phyloP scores from a whole-genome alignment of 2,113 vertebrate genomes.

The Colossoma macropomum region DNA sequence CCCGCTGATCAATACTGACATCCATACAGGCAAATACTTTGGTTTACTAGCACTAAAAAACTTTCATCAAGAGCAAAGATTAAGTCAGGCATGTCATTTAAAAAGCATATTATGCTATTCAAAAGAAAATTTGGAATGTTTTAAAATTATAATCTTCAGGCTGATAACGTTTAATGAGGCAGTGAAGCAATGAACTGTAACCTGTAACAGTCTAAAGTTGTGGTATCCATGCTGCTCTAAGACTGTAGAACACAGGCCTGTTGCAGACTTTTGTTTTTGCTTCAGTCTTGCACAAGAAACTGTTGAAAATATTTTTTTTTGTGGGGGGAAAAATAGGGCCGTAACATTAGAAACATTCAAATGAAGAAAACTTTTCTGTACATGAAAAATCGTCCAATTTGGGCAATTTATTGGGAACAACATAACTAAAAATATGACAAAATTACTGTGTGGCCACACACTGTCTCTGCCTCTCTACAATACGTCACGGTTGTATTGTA shows the following conservation, averaged over 20 bases:
- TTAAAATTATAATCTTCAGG: neutral
- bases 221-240: neutral
- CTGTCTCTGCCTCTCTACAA: constrained; percentile 43
- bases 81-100: neutral
- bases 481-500: constrained; percentile 48
- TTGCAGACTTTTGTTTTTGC: neutral
- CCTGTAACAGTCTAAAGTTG: neutral
- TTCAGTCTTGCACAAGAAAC: neutral
- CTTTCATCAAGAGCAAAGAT: neutral
- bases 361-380: constrained; percentile 39
- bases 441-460: constrained; percentile 50
- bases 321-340: neutral
- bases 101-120: no score
- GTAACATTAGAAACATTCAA: constrained; percentile 1
- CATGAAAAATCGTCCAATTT: constrained; percentile 48
- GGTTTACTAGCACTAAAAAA: neutral
- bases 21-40: neutral
- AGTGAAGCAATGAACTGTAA: neutral
- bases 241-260: neutral
- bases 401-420: constrained; percentile 55
- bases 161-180: neutral
- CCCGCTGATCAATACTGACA: neutral
- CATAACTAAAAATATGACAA: constrained; percentile 55
- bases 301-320: neutral
- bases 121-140: neutral